These are phyloP conservation scores for Syrista parreyssii DNA, from an alignment of 2,888 invertebrate species.

Conservation along the genomic window DNA sequence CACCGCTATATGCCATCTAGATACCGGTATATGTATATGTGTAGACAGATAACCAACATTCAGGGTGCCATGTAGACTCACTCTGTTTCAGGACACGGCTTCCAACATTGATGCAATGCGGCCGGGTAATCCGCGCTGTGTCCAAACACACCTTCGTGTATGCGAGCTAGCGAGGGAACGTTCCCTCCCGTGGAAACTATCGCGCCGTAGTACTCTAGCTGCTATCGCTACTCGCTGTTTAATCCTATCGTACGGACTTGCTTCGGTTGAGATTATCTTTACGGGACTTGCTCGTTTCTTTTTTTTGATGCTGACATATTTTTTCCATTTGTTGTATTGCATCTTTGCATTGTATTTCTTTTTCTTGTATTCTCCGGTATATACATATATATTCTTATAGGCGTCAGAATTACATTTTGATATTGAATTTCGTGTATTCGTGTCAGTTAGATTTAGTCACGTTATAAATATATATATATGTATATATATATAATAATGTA, in stretches of 20 bases:
- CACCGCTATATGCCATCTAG: neutral
- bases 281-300: neutral
- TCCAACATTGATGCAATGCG: conserved; percentile 16
- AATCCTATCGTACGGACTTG: neutral
- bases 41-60: neutral
- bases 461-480: neutral
- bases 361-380: too few relatives aligned
- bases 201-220: neutral
- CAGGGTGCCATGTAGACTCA: neutral
- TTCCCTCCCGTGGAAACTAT: neutral
- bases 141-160: conserved; percentile 13
- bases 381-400: too few relatives aligned
- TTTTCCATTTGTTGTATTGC: neutral
- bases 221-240: neutral
- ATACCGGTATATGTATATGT: conserved; percentile 6
- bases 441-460: neutral
- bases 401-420: neutral
- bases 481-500: neutral
- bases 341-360: neutral
- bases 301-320: neutral
- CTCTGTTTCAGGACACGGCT: neutral
- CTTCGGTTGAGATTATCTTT: neutral
- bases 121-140: conserved; percentile 10
- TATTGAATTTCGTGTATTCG: neutral
- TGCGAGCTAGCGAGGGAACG: neutral